Percentiles rank a stretch among this genome's conserved stretches.
phyloP scores from a whole-genome alignment of 2,113 vertebrate species.

The Sinocyclocheilus maitianheensis region DNA sequence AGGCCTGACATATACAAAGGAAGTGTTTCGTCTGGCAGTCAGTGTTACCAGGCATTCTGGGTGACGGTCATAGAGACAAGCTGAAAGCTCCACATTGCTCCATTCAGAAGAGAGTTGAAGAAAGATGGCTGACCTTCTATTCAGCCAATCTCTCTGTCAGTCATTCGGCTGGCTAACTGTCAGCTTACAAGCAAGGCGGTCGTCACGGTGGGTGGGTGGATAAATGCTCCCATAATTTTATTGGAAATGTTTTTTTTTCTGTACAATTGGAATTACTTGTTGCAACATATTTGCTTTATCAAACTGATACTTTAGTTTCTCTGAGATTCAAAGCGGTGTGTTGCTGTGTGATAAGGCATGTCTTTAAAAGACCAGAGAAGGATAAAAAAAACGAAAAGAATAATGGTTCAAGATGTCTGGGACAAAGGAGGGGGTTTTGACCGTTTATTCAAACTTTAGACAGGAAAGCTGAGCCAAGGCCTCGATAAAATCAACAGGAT shows the following conservation, averaged over 20 bases:
- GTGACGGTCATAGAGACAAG: not conserved
- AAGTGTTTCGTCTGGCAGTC: conserved; percentile 66
- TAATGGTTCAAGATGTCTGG: conserved; percentile 59
- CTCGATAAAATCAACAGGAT: conserved; percentile 53
- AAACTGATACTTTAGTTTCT: not conserved
- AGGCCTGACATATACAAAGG: conserved; percentile 58
- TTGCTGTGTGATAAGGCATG: conserved; percentile 23
- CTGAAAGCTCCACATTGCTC: conserved; percentile 37
- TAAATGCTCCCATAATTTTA: not conserved
- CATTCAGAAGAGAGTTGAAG: conserved; percentile 40
- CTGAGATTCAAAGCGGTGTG: not conserved
- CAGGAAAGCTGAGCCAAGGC: conserved; percentile 48
- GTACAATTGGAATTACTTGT: not conserved
- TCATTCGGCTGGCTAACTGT: conserved; percentile 20
- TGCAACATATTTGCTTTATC: not conserved
- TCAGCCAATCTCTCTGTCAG: conserved; percentile 50
- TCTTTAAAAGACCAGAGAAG: conserved; percentile 36
- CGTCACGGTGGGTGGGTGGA: not conserved
- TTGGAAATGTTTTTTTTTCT: not conserved
- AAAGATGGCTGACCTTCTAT: conserved; percentile 64
- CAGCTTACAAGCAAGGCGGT: not conserved
- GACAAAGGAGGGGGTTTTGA: conserved; percentile 28
- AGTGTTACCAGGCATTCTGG: conserved; percentile 49
- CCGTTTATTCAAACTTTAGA: conserved; percentile 53
- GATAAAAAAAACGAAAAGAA: conserved; percentile 38